Evolutionary conservation across 2,888 invertebrate genomes (phyloP).

Genomic region (Chrysomela aeneicollis): DNA sequence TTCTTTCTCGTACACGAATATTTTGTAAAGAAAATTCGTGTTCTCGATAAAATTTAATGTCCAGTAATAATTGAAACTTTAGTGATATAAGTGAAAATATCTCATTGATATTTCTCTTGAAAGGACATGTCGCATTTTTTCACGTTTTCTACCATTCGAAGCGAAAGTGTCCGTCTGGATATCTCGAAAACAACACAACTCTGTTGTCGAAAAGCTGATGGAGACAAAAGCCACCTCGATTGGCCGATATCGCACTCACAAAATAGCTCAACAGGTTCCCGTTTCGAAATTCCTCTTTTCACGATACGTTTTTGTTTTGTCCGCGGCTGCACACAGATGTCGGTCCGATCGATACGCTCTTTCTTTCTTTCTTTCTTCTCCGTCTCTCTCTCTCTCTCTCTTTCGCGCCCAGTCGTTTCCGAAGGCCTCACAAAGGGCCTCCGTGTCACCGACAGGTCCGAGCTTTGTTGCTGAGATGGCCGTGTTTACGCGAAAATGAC

Average conservation of each 20-base stretch:
- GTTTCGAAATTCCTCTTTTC: conserved; percentile 13
- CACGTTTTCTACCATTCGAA: no score
- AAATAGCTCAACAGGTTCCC: conserved; percentile 46
- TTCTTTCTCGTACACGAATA: no score
- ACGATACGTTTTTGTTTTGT: conserved; percentile 15
- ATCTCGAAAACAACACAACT: conserved; percentile 1
- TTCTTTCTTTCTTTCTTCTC: no score
- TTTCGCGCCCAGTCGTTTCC: background rate
- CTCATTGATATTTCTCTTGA: no score
- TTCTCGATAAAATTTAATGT: no score
- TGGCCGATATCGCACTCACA: conserved; percentile 35
- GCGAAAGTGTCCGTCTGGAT: background rate
- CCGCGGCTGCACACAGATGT: conserved; percentile 19
- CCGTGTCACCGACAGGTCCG: conserved; percentile 55
- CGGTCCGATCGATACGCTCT: conserved; percentile 15
- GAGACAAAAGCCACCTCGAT: conserved; percentile 35
- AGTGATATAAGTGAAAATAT: no score
- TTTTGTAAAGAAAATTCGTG: no score
- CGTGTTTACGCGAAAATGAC: conserved; percentile 37
- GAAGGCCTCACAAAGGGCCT: conserved; percentile 47
- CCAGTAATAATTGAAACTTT: no score
- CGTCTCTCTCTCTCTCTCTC: no score
- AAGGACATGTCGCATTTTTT: no score
- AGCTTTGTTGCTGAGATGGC: conserved; percentile 42
- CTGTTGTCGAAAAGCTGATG: conserved; percentile 16